These are phyloP conservation scores for Crocodylus rhombifer DNA, from an alignment of 2,797 vertebrate species.

Conservation along the genomic window DNA sequence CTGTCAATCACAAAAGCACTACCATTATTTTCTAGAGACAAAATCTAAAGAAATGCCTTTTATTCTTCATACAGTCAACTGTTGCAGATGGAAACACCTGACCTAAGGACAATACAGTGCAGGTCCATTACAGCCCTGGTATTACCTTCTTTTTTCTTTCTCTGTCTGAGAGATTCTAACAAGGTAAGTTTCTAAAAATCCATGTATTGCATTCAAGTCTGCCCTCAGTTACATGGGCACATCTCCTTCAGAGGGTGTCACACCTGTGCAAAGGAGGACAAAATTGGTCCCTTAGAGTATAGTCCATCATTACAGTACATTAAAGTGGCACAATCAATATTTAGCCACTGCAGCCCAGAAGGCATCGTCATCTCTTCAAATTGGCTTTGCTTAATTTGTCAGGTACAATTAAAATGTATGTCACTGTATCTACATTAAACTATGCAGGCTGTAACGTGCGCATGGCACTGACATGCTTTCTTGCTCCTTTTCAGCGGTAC, in stretches of 20 bases:
- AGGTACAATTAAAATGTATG: background rate
- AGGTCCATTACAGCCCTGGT: background rate
- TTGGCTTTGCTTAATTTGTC: background rate
- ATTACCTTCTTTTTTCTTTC: background rate
- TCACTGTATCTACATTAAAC: background rate
- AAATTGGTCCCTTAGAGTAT: background rate
- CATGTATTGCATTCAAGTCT: accelerated
- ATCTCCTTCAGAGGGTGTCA: accelerated
- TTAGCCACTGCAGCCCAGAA: background rate
- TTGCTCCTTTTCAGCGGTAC: background rate
- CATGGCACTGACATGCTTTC: accelerated
- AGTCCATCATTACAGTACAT: background rate
- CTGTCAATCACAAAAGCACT: background rate
- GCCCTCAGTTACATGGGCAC: accelerated
- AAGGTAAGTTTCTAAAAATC: background rate
- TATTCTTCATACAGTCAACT: background rate
- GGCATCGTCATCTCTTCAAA: background rate
- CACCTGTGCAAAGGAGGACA: background rate
- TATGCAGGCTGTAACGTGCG: accelerated
- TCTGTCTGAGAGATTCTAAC: background rate
- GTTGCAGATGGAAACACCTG: background rate
- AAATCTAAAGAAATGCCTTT: background rate
- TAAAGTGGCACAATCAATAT: background rate
- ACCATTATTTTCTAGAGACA: background rate
- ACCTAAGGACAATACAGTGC: background rate